Conservation (phyloP, 1,140 invertebrate genomes). For the Cylas formicarius region DNA sequence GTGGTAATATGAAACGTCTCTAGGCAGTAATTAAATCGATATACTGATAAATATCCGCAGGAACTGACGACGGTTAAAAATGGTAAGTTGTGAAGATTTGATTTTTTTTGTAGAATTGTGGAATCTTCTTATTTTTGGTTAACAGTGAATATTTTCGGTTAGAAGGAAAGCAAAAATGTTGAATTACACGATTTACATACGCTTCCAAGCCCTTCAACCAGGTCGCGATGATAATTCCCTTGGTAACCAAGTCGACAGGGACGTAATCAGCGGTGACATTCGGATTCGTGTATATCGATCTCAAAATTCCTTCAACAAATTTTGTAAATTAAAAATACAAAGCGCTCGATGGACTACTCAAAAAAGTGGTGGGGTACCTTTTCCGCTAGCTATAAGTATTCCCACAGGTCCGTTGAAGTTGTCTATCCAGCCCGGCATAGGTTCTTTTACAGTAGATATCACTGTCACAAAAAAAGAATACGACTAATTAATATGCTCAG, state of each 20-base stretch:
- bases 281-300: constrained; percentile 60
- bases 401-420: constrained; percentile 91
- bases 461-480: constrained; percentile 45
- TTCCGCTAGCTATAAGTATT: constrained; percentile 64
- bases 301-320: constrained; percentile 52
- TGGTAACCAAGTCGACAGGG: constrained; percentile 81
- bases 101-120: no score
- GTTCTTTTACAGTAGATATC: constrained; percentile 56
- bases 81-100: no score
- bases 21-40: not conserved
- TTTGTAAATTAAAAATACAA: constrained; percentile 17
- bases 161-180: not conserved
- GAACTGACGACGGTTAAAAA: no score
- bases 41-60: no score
- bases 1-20: not conserved
- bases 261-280: constrained; percentile 67
- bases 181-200: constrained; percentile 44
- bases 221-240: constrained; percentile 65
- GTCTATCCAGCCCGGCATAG: constrained; percentile 80
- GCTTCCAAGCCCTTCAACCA: constrained; percentile 62
- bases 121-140: no score
- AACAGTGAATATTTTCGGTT: no score
- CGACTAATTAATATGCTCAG: no score
- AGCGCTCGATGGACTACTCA: not conserved
- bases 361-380: constrained; percentile 45